Evolutionary conservation across 2,113 vertebrate species (phyloP), one percentile per base, ranked within the genome.

Genomic region (Acinonyx jubatus): DNA sequence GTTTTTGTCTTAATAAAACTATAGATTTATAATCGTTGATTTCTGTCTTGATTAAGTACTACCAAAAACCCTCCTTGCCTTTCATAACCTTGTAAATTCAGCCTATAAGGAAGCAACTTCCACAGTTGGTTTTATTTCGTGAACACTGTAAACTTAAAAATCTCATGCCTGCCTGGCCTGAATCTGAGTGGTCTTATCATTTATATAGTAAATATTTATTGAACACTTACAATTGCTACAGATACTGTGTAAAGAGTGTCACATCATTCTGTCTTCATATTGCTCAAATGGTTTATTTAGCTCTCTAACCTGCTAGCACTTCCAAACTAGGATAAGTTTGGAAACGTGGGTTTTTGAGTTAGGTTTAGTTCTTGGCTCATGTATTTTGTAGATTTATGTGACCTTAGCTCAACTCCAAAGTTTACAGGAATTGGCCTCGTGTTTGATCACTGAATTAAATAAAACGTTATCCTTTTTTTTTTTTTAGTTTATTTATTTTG

Each of bases 11-110:
- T 99, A 99, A 99, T 99, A 99, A 99, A 99, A 99, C 96, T 99
- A 99, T 99, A 99, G 99, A 99, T 99, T 99, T 99, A 98, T 99
- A 99, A 98, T 98, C 96, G 65, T 96, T n/a, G 98, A 97, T 98
- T 96, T 97, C 65, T 97, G 95, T 97, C 89, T 91, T 96, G 36
- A 66, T 88, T 93, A 82, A 96, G n/a, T 95, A 63, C 94, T 95
- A 63, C 41, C 41, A 91, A 65, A 86, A 90, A 48, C 48, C 31
- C 4, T 68, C 84, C 13, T 89, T 85, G 8, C n/a, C 23, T 93
- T 73, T 89, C 80, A 23, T 94, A 41, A 15, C 45, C 27, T 91
- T 88, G 38, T 8, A 65, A 16, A 15, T 79, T 84, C 41, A 91
- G 48, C 27, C 82, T 87, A n/a, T 79, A 83, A 78, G 82, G 82